Conservation (phyloP, 2,888 invertebrate genomes). For the Auanema sp. region DNA sequence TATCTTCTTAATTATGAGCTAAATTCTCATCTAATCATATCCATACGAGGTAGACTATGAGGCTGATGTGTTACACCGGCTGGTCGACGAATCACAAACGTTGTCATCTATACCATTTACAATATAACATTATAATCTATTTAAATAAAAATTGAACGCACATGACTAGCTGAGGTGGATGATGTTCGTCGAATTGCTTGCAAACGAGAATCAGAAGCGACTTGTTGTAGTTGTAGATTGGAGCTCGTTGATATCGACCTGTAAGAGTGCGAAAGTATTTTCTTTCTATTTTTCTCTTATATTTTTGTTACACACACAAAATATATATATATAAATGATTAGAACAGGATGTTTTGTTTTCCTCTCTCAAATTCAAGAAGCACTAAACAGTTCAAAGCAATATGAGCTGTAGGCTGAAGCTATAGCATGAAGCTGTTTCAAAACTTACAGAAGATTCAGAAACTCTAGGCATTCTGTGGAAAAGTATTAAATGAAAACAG, state of each 20-base stretch:
- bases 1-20: too few species aligned
- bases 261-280: conserved; percentile 12
- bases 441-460: conserved; percentile 3
- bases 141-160: too few species aligned
- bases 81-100: too few species aligned
- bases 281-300: neutral
- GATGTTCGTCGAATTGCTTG: too few species aligned
- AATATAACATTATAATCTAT: too few species aligned
- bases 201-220: conserved; percentile 28
- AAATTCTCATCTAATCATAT: too few species aligned
- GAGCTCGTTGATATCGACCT: conserved; percentile 47
- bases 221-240: conserved; percentile 43
- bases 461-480: conserved; percentile 5
- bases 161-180: too few species aligned
- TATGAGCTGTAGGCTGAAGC: neutral
- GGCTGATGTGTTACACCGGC: too few species aligned
- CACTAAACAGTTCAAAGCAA: neutral
- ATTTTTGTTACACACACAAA: neutral
- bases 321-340: neutral
- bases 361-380: too few species aligned
- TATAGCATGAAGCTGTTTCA: neutral
- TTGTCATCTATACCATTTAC: too few species aligned
- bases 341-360: conserved; percentile 3
- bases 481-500: neutral
- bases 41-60: too few species aligned